Evolutionary conservation across 2,888 invertebrate species (phyloP), one percentile per base, ranked within the genome.

Genomic region (Papilio protenor): DNA sequence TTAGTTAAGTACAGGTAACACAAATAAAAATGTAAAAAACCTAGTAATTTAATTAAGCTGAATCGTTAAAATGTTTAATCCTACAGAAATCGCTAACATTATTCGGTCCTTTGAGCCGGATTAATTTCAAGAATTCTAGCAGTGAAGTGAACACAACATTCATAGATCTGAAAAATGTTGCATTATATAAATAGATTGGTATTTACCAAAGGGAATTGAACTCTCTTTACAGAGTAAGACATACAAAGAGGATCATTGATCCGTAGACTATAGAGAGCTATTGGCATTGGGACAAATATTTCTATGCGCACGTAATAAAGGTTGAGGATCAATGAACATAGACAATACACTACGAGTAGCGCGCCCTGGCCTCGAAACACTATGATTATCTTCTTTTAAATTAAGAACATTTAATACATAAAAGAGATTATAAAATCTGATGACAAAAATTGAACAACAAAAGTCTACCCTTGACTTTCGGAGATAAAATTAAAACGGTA

Each of bases 391-490:
- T 61, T 27, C 12, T 27, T 59, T 61, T 23, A 5, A 23, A 21
- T 59, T 59, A 27, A 59, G 52, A 18, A 18, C 4, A 52, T 52
- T 52, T 18, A 52, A 52, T 52, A 52, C 4, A 27, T 27, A 27
- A 27, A 27, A 27, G 27, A 27, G 27, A 27, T 27, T 27, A 27
- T 27, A 27, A 27, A 27, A 27, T 27, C 27, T 27, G 27, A 27
- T 27, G 27, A 61, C 61, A 23, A 45, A 72, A 59, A 40, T 45
- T 23, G 23, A 64, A 49, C 61, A 64, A 6, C n/a, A 57, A 47
- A 47, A 21, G 66, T 6, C 33, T 16, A 74, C 23, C 74, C 77
- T 77, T 73, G 88, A 94, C 82, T 81, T 74, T 82, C 81, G 76
- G 76, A 79, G 74, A 78, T 81, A 70, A 72, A 77, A 77, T 66